Evolutionary conservation across 2,797 vertebrate genomes (phyloP), one percentile per base, ranked within the genome.

Genomic region (Gymnopithys bicolor): DNA sequence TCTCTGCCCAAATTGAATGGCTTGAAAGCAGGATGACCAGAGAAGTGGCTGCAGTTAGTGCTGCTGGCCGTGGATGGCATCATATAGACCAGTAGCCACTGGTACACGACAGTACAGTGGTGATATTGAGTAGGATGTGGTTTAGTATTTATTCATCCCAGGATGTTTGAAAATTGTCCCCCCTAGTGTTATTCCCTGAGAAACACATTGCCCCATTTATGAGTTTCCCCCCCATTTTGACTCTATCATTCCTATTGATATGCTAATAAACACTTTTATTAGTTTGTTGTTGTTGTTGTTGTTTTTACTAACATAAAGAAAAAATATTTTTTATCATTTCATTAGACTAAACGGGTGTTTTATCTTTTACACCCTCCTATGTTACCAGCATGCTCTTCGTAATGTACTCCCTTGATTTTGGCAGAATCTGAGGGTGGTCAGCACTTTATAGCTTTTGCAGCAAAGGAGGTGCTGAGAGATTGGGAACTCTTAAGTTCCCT

Each of bases 21-120:
- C 30, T 46, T 37, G 27, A 67, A 45, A 4, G 5, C 13, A 69
- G 22, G 10, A 27, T n/a, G 12, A 22, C 1, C 59, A 33, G 30
- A 55, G 22, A 76, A 69, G 16, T 0, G 5, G 23, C 66, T 82
- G 70, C 2, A 2, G 45, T 22, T 46, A 19, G 33, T 53, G 32
- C 11, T 76, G 45, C 21, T 66, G 45, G 23, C 0, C 4, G 2
- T 30, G 49, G 15, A 14, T 63, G 68, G 25, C 14, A 22, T 46
- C 21, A 22, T 33, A n/a, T 1, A 28, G 35, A 37, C 21, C 25
- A 9, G 9, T 39, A 35, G 24, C 24, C 30, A 19, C 66, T 2
- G 2, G 35, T 18, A 51, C 21, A 6, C 9, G 0, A 2, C 7
- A 17, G 14, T 23, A 11, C 7, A 30, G 13, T 2, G 7, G 4